These are phyloP conservation scores for Zele albiditarsus DNA, from an alignment of 2,888 invertebrate genomes.

Conservation along the genomic window DNA sequence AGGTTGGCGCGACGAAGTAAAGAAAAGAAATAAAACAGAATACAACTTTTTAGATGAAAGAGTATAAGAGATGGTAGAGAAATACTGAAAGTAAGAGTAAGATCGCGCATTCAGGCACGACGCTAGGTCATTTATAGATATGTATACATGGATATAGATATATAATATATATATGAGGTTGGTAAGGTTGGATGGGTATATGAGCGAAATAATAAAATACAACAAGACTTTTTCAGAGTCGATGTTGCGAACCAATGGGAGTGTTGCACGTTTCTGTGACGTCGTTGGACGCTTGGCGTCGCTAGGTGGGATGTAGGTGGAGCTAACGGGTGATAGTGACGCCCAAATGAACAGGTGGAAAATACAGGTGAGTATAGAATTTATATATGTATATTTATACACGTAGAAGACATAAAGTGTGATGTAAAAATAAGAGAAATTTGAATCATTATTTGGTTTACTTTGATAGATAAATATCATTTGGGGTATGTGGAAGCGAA, in stretches of 20 bases:
- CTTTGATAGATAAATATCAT: neutral
- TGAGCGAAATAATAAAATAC: conserved; percentile 70
- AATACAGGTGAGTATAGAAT: conserved; percentile 64
- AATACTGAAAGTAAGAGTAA: conserved; percentile 41
- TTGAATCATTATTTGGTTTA: neutral
- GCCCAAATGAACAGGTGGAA: conserved; percentile 71
- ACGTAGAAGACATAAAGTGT: conserved; percentile 35
- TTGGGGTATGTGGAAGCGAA: no score
- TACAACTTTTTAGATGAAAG: neutral
- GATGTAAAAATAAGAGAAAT: conserved; percentile 30
- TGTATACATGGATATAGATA: neutral
- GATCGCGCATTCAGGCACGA: conserved; percentile 47
- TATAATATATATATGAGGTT: conserved; percentile 17
- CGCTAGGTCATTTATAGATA: conserved; percentile 17
- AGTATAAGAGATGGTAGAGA: neutral
- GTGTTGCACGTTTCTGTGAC: conserved; percentile 62
- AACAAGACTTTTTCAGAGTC: conserved; percentile 56
- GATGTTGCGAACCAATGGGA: conserved; percentile 66
- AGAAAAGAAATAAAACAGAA: neutral
- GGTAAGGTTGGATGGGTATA: conserved; percentile 38
- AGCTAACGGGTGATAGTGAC: conserved; percentile 63
- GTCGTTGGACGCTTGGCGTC: conserved; percentile 67
- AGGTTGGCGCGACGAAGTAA: conserved; percentile 5
- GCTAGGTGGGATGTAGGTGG: conserved; percentile 71
- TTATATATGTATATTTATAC: neutral